A percentile compares a stretch with the other conserved stretches of the same genome.
These are phyloP conservation scores for Apodemia hepburni DNA, from an alignment of 2,888 invertebrate species.

Conservation along the genomic window DNA sequence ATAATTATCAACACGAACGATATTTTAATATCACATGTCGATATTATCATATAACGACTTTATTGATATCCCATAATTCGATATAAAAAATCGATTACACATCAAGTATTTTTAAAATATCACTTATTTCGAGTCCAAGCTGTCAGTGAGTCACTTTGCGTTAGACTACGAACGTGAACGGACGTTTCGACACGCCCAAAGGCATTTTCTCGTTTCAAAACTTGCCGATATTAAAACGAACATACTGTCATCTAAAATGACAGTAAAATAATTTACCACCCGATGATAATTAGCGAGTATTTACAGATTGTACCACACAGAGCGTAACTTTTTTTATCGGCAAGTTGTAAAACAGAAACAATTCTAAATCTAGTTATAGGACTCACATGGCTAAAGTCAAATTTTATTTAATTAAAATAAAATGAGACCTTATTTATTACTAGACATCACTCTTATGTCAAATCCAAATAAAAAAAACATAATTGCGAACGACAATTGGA, in stretches of 20 bases:
- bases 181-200: constrained; percentile 25
- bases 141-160: constrained; percentile 17
- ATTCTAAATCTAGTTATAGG: constrained; percentile 6
- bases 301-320: constrained; percentile 4
- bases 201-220: constrained; percentile 18
- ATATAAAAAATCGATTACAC: neutral
- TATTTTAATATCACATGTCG: no score
- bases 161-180: constrained; percentile 17
- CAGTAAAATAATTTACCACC: neutral
- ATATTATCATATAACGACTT: no score
- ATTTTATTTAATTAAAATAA: constrained; percentile 11
- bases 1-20: no score
- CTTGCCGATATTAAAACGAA: constrained; percentile 3
- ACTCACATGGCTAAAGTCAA: constrained; percentile 9
- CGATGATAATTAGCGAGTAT: neutral
- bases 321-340: neutral
- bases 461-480: constrained; percentile 6
- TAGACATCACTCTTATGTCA: constrained; percentile 8
- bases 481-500: neutral
- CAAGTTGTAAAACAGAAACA: neutral
- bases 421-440: constrained; percentile 6
- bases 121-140: neutral
- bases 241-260: neutral
- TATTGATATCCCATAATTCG: neutral
- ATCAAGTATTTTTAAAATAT: constrained; percentile 10